Evolutionary conservation across 2,113 vertebrate species (phyloP), one percentile per base, ranked within the genome.

Genomic region (Podocnemis expansa): DNA sequence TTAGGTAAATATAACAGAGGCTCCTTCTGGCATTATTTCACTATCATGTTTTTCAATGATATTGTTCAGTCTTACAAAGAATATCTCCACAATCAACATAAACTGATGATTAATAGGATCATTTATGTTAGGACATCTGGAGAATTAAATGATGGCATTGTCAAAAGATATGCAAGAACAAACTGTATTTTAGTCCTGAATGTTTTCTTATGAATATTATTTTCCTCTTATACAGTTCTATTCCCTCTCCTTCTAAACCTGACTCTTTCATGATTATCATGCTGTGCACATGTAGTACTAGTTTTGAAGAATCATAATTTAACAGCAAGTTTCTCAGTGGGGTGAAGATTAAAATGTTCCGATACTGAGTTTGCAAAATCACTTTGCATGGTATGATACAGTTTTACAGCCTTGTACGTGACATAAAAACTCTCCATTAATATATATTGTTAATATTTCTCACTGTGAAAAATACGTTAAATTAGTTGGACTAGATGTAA

Each of bases 311-410:
- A 95, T 93, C 76, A 87, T 95, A 93, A 97, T 93, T 97, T 96
- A 97, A 86, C 95, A 79, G 52, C 56, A 88, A 54, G 24, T 95
- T 95, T 97, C 96, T 93, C 97, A 95, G 89, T 91, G 87, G 96
- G 90, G 21, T 89, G 70, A 95, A 94, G 90, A 97, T 96, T 93
- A 96, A 98, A 96, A 96, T 93, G 60, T 95, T 95, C 95, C 87
- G 89, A 63, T 67, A 89, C 88, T 8, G 86, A 79, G 89, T 96
- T n/a, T 94, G 56, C 78, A 94, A 95, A 95, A 96, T 88, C 87
- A 51, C 85, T 96, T 96, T 82, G 88, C 90, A 93, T 89, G 87
- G 67, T 90, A 93, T 81, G 89, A 89, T 88, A 92, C 90, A 97
- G 87, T 89, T n/a, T 95, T 92, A 88, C 25, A 14, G 80, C 90